Percentiles rank a stretch among this genome's conserved stretches.
Evolutionary conservation across 2,797 vertebrate species (phyloP).

Genomic region (Limnodromus scolopaceus): DNA sequence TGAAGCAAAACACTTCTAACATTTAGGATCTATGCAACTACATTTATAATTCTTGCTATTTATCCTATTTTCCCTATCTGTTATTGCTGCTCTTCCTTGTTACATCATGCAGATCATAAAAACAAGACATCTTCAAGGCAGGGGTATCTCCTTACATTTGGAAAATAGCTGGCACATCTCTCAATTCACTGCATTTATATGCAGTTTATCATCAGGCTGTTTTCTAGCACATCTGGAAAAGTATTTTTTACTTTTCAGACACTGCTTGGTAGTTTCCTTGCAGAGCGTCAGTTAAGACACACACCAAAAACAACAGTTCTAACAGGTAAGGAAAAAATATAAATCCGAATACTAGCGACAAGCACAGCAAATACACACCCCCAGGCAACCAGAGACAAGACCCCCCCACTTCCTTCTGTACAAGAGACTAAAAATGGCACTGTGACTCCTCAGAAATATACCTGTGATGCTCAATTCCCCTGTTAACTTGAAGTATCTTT

Average conservation of each 20-base stretch:
- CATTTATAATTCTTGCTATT: not conserved
- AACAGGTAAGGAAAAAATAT: not conserved
- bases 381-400: not conserved
- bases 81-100: not conserved
- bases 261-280: fast-evolving
- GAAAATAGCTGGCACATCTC: slow-evolving; percentile 28
- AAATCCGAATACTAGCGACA: not conserved
- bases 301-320: not conserved
- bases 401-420: not conserved
- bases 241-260: not conserved
- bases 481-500: not conserved
- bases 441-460: not conserved
- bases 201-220: not conserved
- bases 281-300: not conserved
- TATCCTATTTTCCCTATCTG: not conserved
- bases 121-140: slow-evolving; percentile 7
- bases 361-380: not conserved
- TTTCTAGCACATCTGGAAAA: not conserved
- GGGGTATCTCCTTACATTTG: not conserved
- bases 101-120: not conserved
- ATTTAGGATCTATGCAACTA: not conserved
- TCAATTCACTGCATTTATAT: not conserved
- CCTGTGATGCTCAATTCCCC: not conserved
- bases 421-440: not conserved
- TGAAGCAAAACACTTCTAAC: not conserved